phyloP scores from a whole-genome alignment of 2,888 invertebrate species.

The Dorcus parallelipipedus region DNA sequence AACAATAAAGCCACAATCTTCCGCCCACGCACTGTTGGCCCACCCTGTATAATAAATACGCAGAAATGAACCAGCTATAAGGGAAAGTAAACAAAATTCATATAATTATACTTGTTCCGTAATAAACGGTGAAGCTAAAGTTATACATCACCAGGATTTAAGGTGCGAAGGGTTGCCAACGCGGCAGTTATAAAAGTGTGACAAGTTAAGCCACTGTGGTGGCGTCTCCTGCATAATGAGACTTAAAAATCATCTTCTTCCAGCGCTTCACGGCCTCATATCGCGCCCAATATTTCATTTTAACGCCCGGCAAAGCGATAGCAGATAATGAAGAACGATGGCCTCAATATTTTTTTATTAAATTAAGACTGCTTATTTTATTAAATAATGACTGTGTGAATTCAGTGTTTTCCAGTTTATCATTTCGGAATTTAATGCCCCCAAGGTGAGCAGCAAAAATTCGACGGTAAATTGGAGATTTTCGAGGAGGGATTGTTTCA shows the following conservation, averaged over 20 bases:
- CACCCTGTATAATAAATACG: too few species aligned
- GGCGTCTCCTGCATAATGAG: slow-evolving; percentile 31
- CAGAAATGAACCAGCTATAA: background rate
- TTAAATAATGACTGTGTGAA: too few species aligned
- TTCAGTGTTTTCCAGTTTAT: too few species aligned
- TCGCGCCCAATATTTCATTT: slow-evolving; percentile 13
- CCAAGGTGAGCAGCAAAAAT: too few species aligned
- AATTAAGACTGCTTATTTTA: background rate
- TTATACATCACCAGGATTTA: slow-evolving; percentile 18
- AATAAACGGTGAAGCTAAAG: too few species aligned
- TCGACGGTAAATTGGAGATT: too few species aligned
- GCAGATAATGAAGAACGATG: slow-evolving; percentile 26
- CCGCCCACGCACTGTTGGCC: too few species aligned
- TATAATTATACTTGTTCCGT: background rate
- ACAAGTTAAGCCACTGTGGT: slow-evolving; percentile 31
- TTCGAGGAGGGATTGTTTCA: too few species aligned
- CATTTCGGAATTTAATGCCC: too few species aligned
- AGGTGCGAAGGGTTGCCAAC: slow-evolving; percentile 13
- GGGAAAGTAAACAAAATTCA: background rate
- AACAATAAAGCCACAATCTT: too few species aligned
- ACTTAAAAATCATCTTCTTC: slow-evolving; percentile 27
- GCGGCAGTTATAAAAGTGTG: slow-evolving; percentile 29
- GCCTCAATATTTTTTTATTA: slow-evolving; percentile 13
- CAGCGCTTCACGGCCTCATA: slow-evolving; percentile 22
- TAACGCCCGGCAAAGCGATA: slow-evolving; percentile 14